These are phyloP conservation scores for Empidonax alnorum DNA, from an alignment of 2,113 vertebrate species.

Conservation along the genomic window DNA sequence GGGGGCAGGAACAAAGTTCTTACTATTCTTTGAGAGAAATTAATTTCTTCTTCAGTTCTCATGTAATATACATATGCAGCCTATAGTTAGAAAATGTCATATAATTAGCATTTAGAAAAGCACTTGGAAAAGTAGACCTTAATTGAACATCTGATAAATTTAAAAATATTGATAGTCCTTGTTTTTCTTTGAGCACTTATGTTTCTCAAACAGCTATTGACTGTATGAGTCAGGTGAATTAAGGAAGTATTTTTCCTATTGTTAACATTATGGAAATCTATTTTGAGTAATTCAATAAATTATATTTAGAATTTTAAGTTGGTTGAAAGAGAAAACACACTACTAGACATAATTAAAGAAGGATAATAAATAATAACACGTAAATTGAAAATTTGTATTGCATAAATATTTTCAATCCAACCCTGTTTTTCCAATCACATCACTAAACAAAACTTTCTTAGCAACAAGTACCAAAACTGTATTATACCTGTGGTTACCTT, in stretches of 20 bases:
- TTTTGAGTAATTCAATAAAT: neutral
- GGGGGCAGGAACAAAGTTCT: conserved; percentile 1
- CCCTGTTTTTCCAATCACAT: neutral
- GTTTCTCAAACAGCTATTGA: neutral
- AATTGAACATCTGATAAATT: neutral
- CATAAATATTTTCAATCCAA: neutral
- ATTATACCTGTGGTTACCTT: neutral
- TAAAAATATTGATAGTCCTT: neutral
- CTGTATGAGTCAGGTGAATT: neutral
- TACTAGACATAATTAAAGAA: neutral
- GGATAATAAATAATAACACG: neutral
- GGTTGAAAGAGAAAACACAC: neutral
- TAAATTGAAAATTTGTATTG: neutral
- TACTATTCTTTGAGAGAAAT: neutral
- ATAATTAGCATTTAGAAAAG: neutral
- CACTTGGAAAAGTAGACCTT: neutral
- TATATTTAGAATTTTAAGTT: neutral
- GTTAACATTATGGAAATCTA: neutral
- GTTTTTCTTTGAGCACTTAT: neutral
- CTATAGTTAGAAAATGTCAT: neutral
- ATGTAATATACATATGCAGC: neutral
- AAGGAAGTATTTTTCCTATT: neutral
- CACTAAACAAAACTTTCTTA: neutral
- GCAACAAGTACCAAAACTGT: neutral
- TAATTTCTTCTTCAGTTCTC: neutral